phyloP scores from a whole-genome alignment of 53 echinoderm and acorn worm genomes.

The Zoroaster sp. region DNA sequence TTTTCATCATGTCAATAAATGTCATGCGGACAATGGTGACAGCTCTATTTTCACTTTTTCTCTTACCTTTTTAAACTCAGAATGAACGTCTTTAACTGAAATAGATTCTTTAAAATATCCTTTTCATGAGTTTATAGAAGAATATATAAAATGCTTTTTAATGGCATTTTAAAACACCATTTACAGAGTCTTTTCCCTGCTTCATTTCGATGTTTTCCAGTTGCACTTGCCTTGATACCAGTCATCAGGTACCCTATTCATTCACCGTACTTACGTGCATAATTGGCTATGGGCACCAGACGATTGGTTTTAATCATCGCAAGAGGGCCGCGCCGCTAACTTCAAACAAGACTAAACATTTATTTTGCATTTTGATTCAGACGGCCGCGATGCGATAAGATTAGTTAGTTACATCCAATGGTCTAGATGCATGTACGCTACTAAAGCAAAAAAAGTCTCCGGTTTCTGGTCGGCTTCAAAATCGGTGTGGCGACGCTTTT shows the following conservation, averaged over 20 bases:
- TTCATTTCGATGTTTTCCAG: neutral
- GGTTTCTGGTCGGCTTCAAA: no score
- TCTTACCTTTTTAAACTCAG: neutral
- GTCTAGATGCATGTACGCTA: no score
- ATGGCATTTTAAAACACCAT: neutral
- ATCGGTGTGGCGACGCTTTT: no score
- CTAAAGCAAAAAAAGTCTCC: no score
- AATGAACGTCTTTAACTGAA: neutral
- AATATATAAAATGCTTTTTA: neutral
- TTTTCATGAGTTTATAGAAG: neutral
- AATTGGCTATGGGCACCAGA: neutral
- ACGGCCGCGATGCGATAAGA: no score
- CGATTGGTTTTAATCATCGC: neutral
- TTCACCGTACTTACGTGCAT: neutral
- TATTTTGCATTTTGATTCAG: neutral
- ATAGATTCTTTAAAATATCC: neutral
- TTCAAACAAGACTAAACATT: neutral
- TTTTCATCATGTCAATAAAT: no score
- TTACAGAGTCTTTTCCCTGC: neutral
- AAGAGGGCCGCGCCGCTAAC: slow-evolving; percentile 6
- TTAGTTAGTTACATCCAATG: no score
- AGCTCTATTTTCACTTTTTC: neutral
- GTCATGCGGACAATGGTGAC: neutral
- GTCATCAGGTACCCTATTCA: neutral
- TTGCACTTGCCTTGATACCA: neutral